Percentiles rank a stretch among this genome's conserved stretches.
phyloP scores from a whole-genome alignment of 2,888 invertebrate genomes.

The Ceriagrion tenellum region DNA sequence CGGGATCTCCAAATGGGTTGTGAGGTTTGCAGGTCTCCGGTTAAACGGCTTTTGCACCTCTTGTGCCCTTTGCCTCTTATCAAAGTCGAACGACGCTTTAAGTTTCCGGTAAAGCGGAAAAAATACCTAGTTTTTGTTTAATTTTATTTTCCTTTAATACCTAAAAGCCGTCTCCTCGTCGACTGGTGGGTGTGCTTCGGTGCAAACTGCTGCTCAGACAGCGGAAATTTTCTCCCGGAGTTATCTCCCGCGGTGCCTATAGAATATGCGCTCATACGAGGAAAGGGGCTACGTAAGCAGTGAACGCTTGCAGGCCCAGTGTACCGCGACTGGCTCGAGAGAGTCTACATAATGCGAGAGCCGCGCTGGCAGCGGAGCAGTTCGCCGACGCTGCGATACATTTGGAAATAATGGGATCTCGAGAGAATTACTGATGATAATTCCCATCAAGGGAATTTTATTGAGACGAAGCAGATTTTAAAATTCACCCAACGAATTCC shows the following conservation, averaged over 20 bases:
- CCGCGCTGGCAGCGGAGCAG: neutral
- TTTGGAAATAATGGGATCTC: neutral
- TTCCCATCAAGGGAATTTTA: neutral
- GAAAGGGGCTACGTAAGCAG: neutral
- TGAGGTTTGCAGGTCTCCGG: neutral
- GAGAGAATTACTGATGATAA: neutral
- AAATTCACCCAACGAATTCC: too few relatives aligned
- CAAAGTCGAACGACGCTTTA: neutral
- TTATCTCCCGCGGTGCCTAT: neutral
- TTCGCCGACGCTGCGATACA: neutral
- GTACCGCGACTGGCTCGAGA: neutral
- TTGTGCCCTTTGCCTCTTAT: neutral
- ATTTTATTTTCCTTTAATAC: neutral
- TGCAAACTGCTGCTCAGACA: neutral
- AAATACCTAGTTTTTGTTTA: neutral
- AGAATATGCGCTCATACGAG: neutral
- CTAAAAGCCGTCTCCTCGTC: neutral
- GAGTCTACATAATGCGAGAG: neutral
- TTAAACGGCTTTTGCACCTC: slow-evolving; percentile 49
- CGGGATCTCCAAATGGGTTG: neutral
- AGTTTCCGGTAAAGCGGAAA: neutral
- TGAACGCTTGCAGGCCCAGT: neutral
- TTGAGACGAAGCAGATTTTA: neutral
- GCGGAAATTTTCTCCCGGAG: neutral
- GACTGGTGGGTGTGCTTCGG: neutral